phyloP scores from a whole-genome alignment of 2,797 vertebrate species.

The Phoeniculus purpureus region DNA sequence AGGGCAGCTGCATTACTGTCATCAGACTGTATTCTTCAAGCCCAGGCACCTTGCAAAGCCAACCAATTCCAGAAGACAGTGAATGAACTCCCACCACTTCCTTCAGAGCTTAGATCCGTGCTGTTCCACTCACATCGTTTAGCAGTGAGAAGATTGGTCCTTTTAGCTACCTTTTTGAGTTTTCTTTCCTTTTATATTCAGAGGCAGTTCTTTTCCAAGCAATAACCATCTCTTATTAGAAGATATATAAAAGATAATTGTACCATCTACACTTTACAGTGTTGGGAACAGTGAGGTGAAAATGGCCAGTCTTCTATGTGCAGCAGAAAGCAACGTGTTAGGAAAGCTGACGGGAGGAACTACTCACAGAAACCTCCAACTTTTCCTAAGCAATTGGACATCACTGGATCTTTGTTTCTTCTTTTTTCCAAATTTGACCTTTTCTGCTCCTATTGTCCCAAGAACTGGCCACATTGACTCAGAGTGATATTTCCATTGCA shows the following conservation, averaged over 20 bases:
- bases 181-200: neutral
- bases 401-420: neutral
- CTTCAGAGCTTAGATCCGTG: neutral
- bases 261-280: neutral
- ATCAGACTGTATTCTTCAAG: neutral
- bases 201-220: neutral
- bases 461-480: neutral
- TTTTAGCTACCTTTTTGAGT: neutral
- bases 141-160: neutral
- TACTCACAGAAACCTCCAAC: neutral
- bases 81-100: neutral
- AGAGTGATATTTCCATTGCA: constrained; percentile 10
- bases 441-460: neutral
- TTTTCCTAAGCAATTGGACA: neutral
- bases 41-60: neutral
- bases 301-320: neutral
- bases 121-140: neutral
- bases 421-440: neutral
- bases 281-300: neutral
- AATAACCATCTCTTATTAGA: neutral
- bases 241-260: neutral
- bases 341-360: neutral
- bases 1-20: neutral
- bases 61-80: neutral
- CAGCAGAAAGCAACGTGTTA: neutral